A percentile compares a stretch with the other conserved stretches of the same genome.
These are phyloP conservation scores for Chaenocephalus aceratus DNA, from an alignment of 2,113 vertebrate genomes.

Conservation along the genomic window DNA sequence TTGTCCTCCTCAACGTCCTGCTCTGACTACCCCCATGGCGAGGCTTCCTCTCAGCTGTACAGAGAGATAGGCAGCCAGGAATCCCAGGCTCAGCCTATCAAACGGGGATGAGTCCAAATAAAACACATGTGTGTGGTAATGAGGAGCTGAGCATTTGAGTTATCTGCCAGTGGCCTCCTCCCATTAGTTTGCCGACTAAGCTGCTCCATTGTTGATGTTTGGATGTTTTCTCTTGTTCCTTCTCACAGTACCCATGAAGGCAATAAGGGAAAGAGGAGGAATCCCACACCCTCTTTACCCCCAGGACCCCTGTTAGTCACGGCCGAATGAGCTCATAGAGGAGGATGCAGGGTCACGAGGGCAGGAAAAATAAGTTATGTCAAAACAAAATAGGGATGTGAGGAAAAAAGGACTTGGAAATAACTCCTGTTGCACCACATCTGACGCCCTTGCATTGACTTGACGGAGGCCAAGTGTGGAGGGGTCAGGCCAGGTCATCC, in stretches of 20 bases:
- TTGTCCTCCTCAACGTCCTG: constrained; percentile 51
- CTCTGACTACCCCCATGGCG: constrained; percentile 34
- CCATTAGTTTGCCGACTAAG: constrained; percentile 60
- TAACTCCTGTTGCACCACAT: constrained; percentile 25
- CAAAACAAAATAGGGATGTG: constrained; percentile 23
- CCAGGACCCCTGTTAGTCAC: constrained; percentile 55
- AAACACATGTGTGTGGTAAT: constrained; percentile 72
- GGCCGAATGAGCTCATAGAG: constrained; percentile 56
- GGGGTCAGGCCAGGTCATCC: constrained; percentile 59
- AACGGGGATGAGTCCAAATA: constrained; percentile 46
- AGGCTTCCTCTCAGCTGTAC: constrained; percentile 30
- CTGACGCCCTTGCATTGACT: constrained; percentile 19
- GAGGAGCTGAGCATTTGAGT: constrained; percentile 31
- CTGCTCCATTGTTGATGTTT: constrained; percentile 52
- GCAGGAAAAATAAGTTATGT: constrained; percentile 45
- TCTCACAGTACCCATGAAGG: constrained; percentile 15
- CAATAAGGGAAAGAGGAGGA: constrained; percentile 24
- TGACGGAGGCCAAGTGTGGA: constrained; percentile 37
- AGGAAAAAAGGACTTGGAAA: constrained; percentile 22
- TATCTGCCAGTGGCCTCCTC: constrained; percentile 65
- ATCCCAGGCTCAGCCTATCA: constrained; percentile 24
- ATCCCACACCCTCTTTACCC: constrained; percentile 55
- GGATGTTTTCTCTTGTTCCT: constrained; percentile 60
- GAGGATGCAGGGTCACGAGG: constrained; percentile 52
- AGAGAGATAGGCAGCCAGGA: constrained; percentile 28